These are phyloP conservation scores for Verasper variegatus DNA, from an alignment of 2,113 vertebrate genomes.

Conservation along the genomic window DNA sequence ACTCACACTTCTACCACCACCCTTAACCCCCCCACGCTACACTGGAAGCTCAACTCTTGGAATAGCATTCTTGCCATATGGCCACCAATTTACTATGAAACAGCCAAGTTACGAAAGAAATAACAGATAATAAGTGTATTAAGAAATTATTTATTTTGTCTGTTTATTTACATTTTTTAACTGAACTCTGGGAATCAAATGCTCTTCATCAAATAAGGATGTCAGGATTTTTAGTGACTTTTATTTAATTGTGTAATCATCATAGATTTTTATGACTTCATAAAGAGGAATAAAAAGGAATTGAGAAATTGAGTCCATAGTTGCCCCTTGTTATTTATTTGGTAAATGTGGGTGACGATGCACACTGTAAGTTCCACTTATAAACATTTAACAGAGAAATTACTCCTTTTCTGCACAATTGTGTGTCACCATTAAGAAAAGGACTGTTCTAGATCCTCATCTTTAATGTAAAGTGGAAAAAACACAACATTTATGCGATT, in stretches of 20 bases:
- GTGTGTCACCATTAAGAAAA: neutral
- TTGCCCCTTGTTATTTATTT: neutral
- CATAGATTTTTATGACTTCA: neutral
- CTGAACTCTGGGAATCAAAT: neutral
- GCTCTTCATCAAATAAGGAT: too few species aligned
- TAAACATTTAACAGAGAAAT: neutral
- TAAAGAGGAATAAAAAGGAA: neutral
- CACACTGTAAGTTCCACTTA: neutral
- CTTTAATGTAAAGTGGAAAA: too few species aligned
- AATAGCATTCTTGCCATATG: constrained; percentile 75
- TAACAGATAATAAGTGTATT: neutral
- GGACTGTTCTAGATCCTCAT: too few species aligned
- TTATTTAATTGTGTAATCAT: too few species aligned
- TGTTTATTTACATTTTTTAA: neutral
- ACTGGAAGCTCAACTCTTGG: constrained; percentile 55
- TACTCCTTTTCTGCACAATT: neutral
- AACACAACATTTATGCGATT: neutral
- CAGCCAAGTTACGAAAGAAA: constrained; percentile 29
- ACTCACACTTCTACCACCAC: constrained; percentile 11
- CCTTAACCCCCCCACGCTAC: constrained; percentile 57
- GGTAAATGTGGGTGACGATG: too few species aligned
- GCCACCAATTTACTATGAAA: constrained; percentile 75
- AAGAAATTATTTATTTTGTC: neutral
- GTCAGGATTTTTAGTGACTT: too few species aligned
- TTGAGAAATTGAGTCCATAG: neutral